Conservation (phyloP, 1,140 invertebrate species). For the Pseudoatta argentina region DNA sequence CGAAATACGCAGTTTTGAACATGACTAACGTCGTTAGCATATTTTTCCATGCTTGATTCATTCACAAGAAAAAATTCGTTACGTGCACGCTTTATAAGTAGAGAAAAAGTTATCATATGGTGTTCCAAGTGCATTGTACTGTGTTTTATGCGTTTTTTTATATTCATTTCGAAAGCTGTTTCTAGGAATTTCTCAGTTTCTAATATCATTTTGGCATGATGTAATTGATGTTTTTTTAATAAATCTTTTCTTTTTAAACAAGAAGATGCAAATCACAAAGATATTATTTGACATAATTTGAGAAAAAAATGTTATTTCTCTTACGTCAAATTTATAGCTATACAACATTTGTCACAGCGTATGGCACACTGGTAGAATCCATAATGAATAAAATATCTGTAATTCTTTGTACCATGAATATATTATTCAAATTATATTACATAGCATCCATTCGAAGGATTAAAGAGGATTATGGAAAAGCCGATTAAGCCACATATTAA, state of each 20-base stretch:
- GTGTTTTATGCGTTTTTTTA: neutral
- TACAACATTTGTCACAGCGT: no score
- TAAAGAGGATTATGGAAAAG: constrained; percentile 37
- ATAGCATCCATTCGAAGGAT: neutral
- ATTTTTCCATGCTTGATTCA: neutral
- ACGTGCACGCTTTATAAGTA: neutral
- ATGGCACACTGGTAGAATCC: neutral
- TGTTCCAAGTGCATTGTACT: neutral
- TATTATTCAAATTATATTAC: constrained; percentile 34
- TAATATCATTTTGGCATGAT: constrained; percentile 7
- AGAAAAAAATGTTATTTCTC: neutral
- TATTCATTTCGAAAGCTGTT: neutral
- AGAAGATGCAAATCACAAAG: constrained; percentile 43
- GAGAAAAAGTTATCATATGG: constrained; percentile 29
- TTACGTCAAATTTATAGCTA: neutral
- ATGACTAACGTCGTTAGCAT: neutral
- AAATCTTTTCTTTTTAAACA: constrained; percentile 19
- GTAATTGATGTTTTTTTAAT: neutral
- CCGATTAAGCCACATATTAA: neutral
- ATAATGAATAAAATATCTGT: constrained; percentile 9
- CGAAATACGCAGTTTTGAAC: neutral
- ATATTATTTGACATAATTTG: neutral
- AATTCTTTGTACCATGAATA: neutral
- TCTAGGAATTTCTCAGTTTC: neutral
- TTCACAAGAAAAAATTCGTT: neutral